phyloP scores from a whole-genome alignment of 2,113 vertebrate genomes.

The Galeopterus variegatus region DNA sequence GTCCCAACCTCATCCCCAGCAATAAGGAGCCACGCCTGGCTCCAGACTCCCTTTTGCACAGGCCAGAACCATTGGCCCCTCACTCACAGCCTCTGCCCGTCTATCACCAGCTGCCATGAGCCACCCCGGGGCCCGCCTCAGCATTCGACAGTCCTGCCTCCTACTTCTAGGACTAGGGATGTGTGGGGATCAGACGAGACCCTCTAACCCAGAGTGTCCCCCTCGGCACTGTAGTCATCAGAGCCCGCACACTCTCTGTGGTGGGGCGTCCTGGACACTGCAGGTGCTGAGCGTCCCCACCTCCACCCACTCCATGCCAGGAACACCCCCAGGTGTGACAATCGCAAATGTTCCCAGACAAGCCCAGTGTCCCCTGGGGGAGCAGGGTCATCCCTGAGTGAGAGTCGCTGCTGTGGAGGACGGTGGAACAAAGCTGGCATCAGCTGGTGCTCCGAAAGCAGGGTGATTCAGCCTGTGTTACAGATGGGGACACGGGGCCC shows the following conservation, averaged over 20 bases:
- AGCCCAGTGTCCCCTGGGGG: neutral
- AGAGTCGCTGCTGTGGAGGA: neutral
- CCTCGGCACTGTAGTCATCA: neutral
- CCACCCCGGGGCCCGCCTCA: neutral
- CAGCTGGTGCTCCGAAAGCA: neutral
- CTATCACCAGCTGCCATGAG: neutral
- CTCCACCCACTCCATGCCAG: neutral
- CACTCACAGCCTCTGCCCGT: neutral
- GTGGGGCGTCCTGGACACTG: neutral
- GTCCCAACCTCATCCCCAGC: rapidly evolving
- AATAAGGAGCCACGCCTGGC: rapidly evolving
- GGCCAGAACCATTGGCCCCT: neutral
- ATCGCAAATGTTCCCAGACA: neutral
- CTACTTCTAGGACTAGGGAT: rapidly evolving
- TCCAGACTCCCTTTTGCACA: rapidly evolving
- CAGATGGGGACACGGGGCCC: neutral
- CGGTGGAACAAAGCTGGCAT: neutral
- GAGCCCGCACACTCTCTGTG: neutral
- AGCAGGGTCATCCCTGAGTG: neutral
- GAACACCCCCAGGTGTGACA: too few species aligned
- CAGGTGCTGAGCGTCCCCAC: neutral
- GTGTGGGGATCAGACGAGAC: neutral
- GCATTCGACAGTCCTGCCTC: neutral
- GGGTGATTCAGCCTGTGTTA: neutral
- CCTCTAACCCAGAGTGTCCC: too few species aligned